Evolutionary conservation across 2,797 vertebrate species (phyloP), one percentile per base, ranked within the genome.

Genomic region (Enoplosus armatus): DNA sequence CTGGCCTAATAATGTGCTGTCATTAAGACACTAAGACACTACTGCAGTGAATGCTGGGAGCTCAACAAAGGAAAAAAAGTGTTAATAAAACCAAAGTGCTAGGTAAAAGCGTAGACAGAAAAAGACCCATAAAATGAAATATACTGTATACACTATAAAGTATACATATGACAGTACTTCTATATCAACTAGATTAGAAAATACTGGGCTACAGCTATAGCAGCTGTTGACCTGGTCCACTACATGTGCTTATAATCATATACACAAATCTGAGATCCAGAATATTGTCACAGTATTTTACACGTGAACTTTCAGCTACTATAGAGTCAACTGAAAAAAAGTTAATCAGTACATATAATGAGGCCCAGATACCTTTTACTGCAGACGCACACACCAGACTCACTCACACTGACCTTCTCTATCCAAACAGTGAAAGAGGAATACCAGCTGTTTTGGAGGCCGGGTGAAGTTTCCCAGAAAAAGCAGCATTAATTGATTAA

Each of bases 401-500:
- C 24, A 22, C 31, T 82, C 43, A 50, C 31, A 39, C 6, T 66
- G 26, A 72, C 64, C 35, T 65, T 59, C 11, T 68, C 56, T 60
- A n/a, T 80, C 53, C 51, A 82, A 75, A 73, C 62, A 55, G 20
- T 24, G 27, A 59, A 31, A 77, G 62, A 65, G 37, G 41, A 73
- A 73, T 74, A 69, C 14, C 69, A 80, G 72, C 78, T 85, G 85
- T n/a, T 66, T 18, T 48, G 33, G 31, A 72, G 18, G 12, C 51
- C 8, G 15, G 5, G 0, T 65, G 1, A 24, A 12, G 35, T 85
- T 80, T 80, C 51, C 56, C 58, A 64, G 60, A 59, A 64, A 60
- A 54, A 62, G 41, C 41, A 58, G 22, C 60, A 48, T 55, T 60
- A 50, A 73, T 62, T 45, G 54, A 79, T 70, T 29, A 39, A n/a